Evolutionary conservation across 2,797 vertebrate genomes (phyloP), one percentile per base, ranked within the genome.

Genomic region (Hippopotamyrus pictus): DNA sequence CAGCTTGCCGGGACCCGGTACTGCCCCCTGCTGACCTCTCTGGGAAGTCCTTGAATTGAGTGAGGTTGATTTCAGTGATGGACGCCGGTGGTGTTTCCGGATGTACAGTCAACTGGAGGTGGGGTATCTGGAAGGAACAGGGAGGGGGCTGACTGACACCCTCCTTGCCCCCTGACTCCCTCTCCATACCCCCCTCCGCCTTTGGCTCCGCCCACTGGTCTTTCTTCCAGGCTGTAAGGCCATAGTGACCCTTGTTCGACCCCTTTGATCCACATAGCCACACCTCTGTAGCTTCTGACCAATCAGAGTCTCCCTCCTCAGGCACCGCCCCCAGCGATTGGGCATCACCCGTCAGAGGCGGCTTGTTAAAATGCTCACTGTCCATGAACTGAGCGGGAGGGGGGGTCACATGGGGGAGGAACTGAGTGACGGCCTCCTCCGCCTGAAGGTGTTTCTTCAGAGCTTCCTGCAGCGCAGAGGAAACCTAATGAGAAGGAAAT

Each of bases 251-350:
- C 89, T 91, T 92, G 59, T 90, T 91, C 5, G 93, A 93, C 44
- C 93, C 91, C 22, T 88, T 94, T 37, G 93, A 48, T 50, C 92
- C 76, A 87, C 92, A 93, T n/a, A 87, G 91, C 8, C 94, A 94
- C 12, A 89, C 92, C 51, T 96, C 95, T 0, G 95, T 95, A 41
- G 94, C 91, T 92, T 96, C 95, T 22, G 96, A 96, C 96, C 95
- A 97, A 90, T 96, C 96, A 3, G 96, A 96, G 88, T 96, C 96
- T 88, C 95, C 95, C 88, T 96, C 96, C 90, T 96, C 96, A 90
- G 94, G 95, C 41, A 96, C 94, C 1, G 95, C 93, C 5, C 95
- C 94, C 89, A 96, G 90, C n/a, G 90, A 41, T 57, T 94, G 95
- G 79, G 95, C 95, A 89, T 95, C 95, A 3, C 88, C 93, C 0